Evolutionary conservation across 2,888 invertebrate genomes (phyloP).

Genomic region (Rhopalosiphum nymphaeae): DNA sequence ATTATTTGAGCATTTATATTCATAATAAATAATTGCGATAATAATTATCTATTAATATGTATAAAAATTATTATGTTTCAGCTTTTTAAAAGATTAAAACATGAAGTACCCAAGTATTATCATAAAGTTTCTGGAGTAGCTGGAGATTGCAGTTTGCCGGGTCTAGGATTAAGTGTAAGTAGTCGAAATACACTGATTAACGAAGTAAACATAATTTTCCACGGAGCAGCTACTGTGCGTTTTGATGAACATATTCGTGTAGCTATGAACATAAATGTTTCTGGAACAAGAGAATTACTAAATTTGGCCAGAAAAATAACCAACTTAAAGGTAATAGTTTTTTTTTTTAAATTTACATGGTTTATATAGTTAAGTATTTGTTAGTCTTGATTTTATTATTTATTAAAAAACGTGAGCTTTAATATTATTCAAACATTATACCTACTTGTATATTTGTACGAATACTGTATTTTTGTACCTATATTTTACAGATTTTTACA

Average conservation of each 20-base stretch:
- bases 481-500: not conserved
- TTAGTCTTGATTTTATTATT: too few relatives aligned
- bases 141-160: conserved; percentile 79
- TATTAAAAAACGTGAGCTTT: not conserved
- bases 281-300: conserved; percentile 81
- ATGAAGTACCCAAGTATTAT: conserved; percentile 74
- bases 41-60: not conserved
- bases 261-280: conserved; percentile 84
- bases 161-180: conserved; percentile 75
- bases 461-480: not conserved
- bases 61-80: conserved; percentile 68
- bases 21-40: not conserved
- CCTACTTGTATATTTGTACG: not conserved
- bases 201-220: conserved; percentile 81
- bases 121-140: conserved; percentile 79
- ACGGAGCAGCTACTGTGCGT: conserved; percentile 92
- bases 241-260: conserved; percentile 86
- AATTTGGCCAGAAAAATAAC: conserved; percentile 80
- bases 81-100: conserved; percentile 74
- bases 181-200: conserved; percentile 77
- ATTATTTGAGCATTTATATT: not conserved
- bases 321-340: conserved; percentile 76
- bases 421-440: not conserved
- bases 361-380: not conserved
- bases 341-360: not conserved